Conservation (phyloP, 2,113 vertebrate species). For the Burhinus bistriatus region DNA sequence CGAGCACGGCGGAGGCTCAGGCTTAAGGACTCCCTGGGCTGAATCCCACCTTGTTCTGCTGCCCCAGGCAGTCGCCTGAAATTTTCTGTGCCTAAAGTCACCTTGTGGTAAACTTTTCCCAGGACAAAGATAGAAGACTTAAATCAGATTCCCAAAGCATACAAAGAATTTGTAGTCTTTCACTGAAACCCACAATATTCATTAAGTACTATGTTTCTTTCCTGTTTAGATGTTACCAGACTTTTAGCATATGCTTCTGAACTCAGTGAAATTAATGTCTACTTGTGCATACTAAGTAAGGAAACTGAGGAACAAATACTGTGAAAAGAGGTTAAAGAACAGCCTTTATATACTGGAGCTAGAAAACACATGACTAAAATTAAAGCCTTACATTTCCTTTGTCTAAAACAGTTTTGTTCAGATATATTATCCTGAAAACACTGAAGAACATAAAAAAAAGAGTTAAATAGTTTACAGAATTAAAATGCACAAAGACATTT, state of each 20-base stretch:
- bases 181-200: background rate
- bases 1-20: rapidly evolving
- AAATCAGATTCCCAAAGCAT: background rate
- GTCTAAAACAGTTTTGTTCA: background rate
- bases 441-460: background rate
- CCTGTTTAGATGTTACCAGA: background rate
- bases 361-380: background rate
- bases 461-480: background rate
- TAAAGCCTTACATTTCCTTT: background rate
- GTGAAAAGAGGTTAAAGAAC: background rate
- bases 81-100: background rate
- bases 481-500: background rate
- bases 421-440: background rate
- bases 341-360: background rate
- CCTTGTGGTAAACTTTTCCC: background rate
- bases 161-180: background rate
- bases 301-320: background rate
- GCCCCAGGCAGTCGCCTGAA: background rate
- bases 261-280: background rate
- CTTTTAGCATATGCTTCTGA: background rate
- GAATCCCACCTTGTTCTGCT: background rate
- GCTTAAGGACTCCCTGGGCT: background rate
- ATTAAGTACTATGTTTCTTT: background rate
- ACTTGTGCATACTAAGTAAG: background rate
- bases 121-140: background rate